Conservation (phyloP, 2,797 vertebrate genomes). For the Mycteria americana region DNA sequence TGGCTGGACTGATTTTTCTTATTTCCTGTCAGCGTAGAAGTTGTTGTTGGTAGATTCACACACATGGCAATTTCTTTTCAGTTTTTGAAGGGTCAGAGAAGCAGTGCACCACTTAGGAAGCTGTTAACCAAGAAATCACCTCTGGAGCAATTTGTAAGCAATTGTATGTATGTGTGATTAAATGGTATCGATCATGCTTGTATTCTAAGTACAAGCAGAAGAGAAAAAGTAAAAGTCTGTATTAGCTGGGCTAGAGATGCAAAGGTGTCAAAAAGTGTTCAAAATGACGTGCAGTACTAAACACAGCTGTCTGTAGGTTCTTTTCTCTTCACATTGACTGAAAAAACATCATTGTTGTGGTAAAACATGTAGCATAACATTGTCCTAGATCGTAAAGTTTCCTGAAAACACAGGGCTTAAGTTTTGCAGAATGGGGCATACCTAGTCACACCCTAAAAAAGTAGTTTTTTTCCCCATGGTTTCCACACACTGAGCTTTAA, state of each 20-base stretch:
- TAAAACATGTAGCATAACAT: background rate
- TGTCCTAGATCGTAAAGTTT: background rate
- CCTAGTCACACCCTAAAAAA: background rate
- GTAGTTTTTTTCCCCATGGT: fast-evolving
- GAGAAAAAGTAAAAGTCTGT: background rate
- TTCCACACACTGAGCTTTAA: background rate
- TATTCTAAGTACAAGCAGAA: background rate
- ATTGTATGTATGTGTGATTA: background rate
- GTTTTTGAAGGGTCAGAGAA: background rate
- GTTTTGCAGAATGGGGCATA: background rate
- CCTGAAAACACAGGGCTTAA: background rate
- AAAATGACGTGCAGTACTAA: background rate
- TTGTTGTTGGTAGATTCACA: background rate
- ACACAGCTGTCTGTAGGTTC: background rate
- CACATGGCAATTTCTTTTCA: background rate
- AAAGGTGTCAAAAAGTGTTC: background rate
- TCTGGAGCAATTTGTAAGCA: background rate
- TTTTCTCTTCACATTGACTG: background rate
- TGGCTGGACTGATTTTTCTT: background rate
- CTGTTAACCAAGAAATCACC: background rate
- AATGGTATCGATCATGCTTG: background rate
- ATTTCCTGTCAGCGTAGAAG: background rate
- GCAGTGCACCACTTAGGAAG: background rate
- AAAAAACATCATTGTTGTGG: background rate
- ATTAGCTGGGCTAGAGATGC: background rate